These are phyloP conservation scores for Microcebus murinus DNA, from an alignment of 2,113 vertebrate species.

Conservation along the genomic window DNA sequence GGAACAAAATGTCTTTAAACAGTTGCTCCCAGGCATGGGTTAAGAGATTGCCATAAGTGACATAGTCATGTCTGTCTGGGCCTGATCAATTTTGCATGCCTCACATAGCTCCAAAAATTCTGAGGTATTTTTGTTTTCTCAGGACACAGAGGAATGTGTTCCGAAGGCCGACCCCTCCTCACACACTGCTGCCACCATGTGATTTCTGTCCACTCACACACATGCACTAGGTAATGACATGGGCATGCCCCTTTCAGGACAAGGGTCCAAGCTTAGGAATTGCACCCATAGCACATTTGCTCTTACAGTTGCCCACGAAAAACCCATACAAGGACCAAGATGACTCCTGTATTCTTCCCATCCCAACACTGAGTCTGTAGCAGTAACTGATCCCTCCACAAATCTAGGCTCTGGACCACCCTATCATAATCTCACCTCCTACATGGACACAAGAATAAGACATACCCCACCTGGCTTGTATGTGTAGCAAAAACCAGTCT, in stretches of 20 bases:
- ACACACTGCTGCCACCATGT: too few species aligned
- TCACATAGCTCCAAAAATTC: too few species aligned
- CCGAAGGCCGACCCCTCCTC: too few species aligned
- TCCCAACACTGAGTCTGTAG: not conserved
- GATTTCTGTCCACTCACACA: not conserved
- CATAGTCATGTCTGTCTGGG: too few species aligned
- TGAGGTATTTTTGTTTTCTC: too few species aligned
- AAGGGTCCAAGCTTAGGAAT: not conserved
- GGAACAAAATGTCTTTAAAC: too few species aligned
- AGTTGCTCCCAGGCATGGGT: too few species aligned
- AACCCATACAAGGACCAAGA: not conserved
- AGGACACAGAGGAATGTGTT: too few species aligned
- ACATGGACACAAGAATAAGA: not conserved
- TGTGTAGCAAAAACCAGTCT: not conserved
- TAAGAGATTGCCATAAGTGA: too few species aligned
- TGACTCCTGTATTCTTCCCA: not conserved
- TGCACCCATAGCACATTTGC: not conserved
- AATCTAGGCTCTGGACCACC: not conserved
- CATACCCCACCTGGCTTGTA: not conserved
- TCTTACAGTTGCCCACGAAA: not conserved
- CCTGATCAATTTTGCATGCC: too few species aligned
- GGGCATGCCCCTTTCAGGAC: not conserved
- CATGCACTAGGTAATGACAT: not conserved
- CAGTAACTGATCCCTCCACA: not conserved
- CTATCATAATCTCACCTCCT: not conserved